Base-by-base conservation (phyloP, 2,113 vertebrate genomes). In the Pachyramphus minor region DNA sequence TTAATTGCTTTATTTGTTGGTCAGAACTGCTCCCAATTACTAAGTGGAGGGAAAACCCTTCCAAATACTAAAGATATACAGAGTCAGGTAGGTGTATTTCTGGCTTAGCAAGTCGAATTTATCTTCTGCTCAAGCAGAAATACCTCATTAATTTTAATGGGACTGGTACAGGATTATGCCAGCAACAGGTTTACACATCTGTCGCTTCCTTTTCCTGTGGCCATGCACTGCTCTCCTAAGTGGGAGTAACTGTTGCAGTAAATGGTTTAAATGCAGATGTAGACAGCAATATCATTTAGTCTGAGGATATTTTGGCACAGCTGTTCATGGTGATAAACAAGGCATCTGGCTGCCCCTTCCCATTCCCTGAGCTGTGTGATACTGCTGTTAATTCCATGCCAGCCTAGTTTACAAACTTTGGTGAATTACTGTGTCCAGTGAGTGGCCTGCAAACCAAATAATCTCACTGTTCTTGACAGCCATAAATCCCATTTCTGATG, bases 81-180 rank as follows among this genome's bases (percentile, higher is more conserved):
- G n/a, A 74, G 45, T 77, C 31, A 92, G 31, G 24, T 82, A 73
- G 72, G 68, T 0, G 0, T 62, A 74, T 74, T 93, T 80, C 63
- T 93, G 55, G 49, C 71, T 91, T 76, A 88, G 63, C 84, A 90
- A 94, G 28, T 84, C 18, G 53, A 80, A 71, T 90, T 76, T 83
- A 90, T 92, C 92, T 92, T 94, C 79, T 83, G 37, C 58, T 90
- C 33, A 62, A 80, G 82, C 85, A 93, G 79, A 88, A 95, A 76
- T 80, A 81, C 67, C 39, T 92, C 90, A 80, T 96, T 95, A 93
- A 94, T 93, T 96, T 94, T 92, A 92, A 93, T 88, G 68, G 72
- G n/a, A 66, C 42, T 63, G 5, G 0, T 23, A 79, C 4, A 24
- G 71, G 62, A 82, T 95, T 87, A 74, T 91, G 84, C 77, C 89